Base-by-base conservation (phyloP, 1,140 invertebrate genomes). In the Physella acuta region DNA sequence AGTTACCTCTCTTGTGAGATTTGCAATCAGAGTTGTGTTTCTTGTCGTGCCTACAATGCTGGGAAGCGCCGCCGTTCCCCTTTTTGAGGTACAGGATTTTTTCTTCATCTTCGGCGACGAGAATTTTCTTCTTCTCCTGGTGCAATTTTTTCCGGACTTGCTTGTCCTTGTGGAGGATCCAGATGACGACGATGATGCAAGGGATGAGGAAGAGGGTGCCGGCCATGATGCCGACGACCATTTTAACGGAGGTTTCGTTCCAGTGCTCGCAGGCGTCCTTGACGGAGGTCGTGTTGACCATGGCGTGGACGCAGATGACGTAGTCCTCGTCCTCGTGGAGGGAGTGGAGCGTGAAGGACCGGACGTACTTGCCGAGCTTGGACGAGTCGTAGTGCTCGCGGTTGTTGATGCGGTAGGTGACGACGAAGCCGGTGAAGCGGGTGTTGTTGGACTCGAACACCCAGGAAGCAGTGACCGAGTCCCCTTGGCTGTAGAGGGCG, bases 311-410 rank as follows among this genome's bases (percentile, higher is more conserved):
- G n/a, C 66, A 68, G 34, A 68, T 68, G 30, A 30, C 30, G 33
- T 68, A 68, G 39, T 68, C 24, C 33, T 68, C 39, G 33, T 68
- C 66, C 14, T 58, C 33, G 33, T 68, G 66, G 1, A 68, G 66
- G 8, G 5, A 37, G 56, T 68, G 66, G 8, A 68, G 56, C 24
- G 39, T 33, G 66, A 68, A 68, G 24, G 36, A 28, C 5, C 66
- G 34, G 5, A 68, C 66, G 4, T 56, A 2, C 1, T 17, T 31
- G 44, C 56, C 55, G 11, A 68, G 30, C n/a, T 28, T 68, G 34
- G 66, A 68, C 1, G 55, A 59, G 30, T 68, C 56, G 33, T 30
- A 68, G 20, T 59, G 11, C 37, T 68, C 66, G 17, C 66, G n/a
- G 1, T 60, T 52, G 36, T 49, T 31, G 17, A 68, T 60, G 24